Base-by-base conservation (phyloP, 2,113 vertebrate species). In the Tenebrosternarchus preto region DNA sequence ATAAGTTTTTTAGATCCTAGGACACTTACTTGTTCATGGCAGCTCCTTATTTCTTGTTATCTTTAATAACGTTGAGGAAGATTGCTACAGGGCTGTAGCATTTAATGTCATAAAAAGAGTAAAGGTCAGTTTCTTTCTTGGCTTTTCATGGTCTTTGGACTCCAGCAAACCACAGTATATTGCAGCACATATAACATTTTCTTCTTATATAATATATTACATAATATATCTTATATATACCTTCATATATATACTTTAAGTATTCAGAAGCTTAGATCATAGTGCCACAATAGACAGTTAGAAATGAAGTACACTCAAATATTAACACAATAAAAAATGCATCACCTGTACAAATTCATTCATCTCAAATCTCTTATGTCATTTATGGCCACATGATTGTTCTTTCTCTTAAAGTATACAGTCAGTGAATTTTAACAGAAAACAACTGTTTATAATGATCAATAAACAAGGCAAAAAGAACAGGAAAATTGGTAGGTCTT, bases 1-100 rank as follows among this genome's bases (percentile, higher is more conserved):
- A 70, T 1, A 39, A 31, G 31, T n/a, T 73, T 57, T 3, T 4
- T 61, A 11, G 46, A 60, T n/a, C n/a, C 25, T 36, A 24, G 3
- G 2, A 39, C 31, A 33, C 90, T 86, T 86, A 94, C 92, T 91
- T 90, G 73, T 90, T 82, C 92, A 93, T 93, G 53, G 17, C 85
- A 76, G 61, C 25, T 84, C 4, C 60, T 74, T 75, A 36, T 36
- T 27, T 85, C 70, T 57, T 70, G 69, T 29, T 76, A 70, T 67
- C 50, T 77, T 17, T n/a, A 15, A 0, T 66, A 84, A 39, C 71
- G n/a, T 7, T 67, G 66, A 60, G 67, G 43, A 57, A 0, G 64
- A 61, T 39, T 77, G 29, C 2, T 12, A 59, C n/a, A 53, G 25
- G 64, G 60, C 12, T 57, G 15, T 78, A 78, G 61, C 43, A 64